phyloP scores from a whole-genome alignment of 2,797 vertebrate genomes.

The Psittacula echo region DNA sequence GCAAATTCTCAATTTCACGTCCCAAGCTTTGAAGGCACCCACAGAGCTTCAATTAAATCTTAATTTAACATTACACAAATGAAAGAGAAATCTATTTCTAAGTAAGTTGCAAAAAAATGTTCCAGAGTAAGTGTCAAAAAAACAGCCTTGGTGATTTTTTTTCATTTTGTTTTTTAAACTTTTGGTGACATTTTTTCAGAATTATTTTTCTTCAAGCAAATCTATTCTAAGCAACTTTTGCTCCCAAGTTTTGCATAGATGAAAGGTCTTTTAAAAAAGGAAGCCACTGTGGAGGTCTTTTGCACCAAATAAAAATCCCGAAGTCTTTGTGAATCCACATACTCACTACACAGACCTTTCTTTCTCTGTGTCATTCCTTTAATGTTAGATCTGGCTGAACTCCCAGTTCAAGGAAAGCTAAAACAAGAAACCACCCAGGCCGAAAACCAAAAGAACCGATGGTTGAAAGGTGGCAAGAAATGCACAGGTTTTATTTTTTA shows the following conservation, averaged over 20 bases:
- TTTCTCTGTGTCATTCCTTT: neutral
- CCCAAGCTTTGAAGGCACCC: neutral
- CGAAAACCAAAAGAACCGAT: neutral
- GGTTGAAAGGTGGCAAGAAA: neutral
- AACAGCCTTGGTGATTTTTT: neutral
- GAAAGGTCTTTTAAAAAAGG: neutral
- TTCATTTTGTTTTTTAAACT: neutral
- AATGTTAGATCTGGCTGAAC: neutral
- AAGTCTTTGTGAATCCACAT: neutral
- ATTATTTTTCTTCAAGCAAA: neutral
- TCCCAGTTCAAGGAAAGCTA: neutral
- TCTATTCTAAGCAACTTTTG: neutral
- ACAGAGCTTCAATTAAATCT: neutral
- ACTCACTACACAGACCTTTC: neutral
- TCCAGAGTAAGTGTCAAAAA: neutral
- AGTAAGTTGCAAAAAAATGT: neutral
- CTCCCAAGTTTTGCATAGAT: neutral
- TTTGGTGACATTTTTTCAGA: neutral
- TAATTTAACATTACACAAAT: neutral
- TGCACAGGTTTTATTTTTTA: neutral
- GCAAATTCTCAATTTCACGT: neutral
- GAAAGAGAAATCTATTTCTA: neutral
- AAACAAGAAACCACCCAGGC: neutral
- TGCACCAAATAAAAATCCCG: neutral
- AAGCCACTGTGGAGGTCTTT: neutral